A percentile compares a stretch with the other conserved stretches of the same genome.
Evolutionary conservation across 2,797 vertebrate species (phyloP).

Genomic region (Chanos chanos): DNA sequence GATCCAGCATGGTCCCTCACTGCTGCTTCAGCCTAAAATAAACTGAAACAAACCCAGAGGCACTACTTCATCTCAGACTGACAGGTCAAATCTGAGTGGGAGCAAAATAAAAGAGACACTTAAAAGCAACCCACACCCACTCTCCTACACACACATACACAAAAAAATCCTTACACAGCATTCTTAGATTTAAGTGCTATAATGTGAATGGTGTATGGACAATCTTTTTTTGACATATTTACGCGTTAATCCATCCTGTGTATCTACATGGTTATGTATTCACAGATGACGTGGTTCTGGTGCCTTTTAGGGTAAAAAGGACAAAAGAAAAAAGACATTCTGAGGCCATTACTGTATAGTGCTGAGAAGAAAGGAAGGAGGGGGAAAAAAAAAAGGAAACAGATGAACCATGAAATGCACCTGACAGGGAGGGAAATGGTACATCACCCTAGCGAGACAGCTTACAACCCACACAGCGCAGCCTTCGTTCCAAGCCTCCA

Average conservation of each 20-base stretch:
- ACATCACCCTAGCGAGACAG: not conserved
- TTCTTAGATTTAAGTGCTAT: not conserved
- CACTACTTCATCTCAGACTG: not conserved
- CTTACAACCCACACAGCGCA: slow-evolving; percentile 37
- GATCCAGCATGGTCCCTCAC: not conserved
- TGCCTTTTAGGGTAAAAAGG: no score
- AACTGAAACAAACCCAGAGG: not conserved
- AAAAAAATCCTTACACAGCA: not conserved
- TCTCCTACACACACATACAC: not conserved
- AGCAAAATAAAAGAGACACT: not conserved
- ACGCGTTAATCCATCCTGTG: no score
- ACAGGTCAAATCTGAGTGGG: not conserved
- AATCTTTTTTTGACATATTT: no score
- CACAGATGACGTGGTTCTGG: no score
- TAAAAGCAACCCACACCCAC: not conserved
- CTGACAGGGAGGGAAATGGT: not conserved
- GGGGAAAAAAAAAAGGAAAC: not conserved
- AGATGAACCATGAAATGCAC: not conserved
- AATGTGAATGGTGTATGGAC: not conserved
- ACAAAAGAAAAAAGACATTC: no score
- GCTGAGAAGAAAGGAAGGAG: not conserved
- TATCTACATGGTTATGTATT: no score
- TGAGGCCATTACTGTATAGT: not conserved
- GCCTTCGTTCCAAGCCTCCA: not conserved
- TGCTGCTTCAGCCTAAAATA: not conserved